Base-by-base conservation (phyloP, 1,140 invertebrate species). In the Andrena cerasifolii region DNA sequence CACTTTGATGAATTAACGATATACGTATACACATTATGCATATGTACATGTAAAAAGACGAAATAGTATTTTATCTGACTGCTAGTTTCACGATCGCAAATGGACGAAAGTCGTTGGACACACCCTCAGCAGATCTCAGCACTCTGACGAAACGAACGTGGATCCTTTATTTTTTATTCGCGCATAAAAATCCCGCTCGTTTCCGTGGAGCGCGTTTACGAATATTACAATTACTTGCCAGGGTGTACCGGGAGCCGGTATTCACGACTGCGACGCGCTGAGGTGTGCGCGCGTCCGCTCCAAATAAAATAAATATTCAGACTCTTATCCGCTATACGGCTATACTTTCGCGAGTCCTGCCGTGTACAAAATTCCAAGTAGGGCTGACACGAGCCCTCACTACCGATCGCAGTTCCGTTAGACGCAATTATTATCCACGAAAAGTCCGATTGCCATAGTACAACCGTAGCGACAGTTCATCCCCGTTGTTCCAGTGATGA, bases 141-240 rank as follows among this genome's bases (percentile, higher is more conserved):
- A 71, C 84, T 83, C 81, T 53, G 62, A 67, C 70, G 82, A 85
- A 85, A 85, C 84, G 84, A 85, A 79, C 83, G 58, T 53, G 74
- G 83, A 85, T 82, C 82, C 80, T 82, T 85, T 85, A 84, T 85
- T 84, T 85, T 85, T 82, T 84, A 85, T 79, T 85, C 75, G 70
- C 83, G 71, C 54, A 76, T 71, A 82, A 84, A 70, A 78, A 62
- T 68, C 79, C 66, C 78, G 79, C 61, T 85, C 84, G 84, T 85
- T 85, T 85, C 66, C 47, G 62, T 75, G 79, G 83, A 84, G 82
- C 77, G 83, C 82, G 83, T 79, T 70, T 80, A 77, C 31, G 65
- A 81, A 73, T 59, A 43, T 61, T 7, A 40, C 5, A 3, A 18
- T 31, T n/a, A n/a, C 33, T 40, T 61, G 2, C 7, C 36, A 65